Percentiles rank a stretch among this genome's conserved stretches.
phyloP scores from a whole-genome alignment of 2,888 invertebrate genomes.

The Pinctada fucata region DNA sequence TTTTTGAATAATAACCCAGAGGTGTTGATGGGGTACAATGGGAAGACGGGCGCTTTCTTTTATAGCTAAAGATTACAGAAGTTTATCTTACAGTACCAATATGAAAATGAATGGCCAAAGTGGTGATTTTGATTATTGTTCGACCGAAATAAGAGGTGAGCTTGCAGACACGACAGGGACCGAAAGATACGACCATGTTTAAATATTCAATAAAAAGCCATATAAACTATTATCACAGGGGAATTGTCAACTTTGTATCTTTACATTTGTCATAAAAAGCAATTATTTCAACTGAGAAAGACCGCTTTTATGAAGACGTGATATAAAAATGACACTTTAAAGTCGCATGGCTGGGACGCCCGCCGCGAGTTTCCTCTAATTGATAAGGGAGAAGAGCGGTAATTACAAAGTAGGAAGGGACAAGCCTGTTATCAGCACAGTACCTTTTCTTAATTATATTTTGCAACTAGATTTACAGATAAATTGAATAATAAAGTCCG shows the following conservation, averaged over 20 bases:
- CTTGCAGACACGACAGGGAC: too few species aligned
- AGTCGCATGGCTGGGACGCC: neutral
- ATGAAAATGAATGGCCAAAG: too few species aligned
- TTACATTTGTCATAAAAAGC: conserved; percentile 1
- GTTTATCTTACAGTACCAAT: too few species aligned
- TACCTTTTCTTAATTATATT: neutral
- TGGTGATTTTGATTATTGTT: too few species aligned
- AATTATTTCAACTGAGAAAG: conserved; percentile 1
- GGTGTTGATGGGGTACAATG: neutral
- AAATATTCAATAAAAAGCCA: neutral
- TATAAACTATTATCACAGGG: neutral
- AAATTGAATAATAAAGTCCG: conserved; percentile 1
- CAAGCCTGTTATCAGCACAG: neutral
- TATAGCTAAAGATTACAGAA: neutral
- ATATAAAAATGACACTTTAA: neutral
- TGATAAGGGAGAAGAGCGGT: neutral
- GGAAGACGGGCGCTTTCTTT: neutral
- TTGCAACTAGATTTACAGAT: neutral
- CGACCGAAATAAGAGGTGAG: too few species aligned
- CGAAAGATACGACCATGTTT: neutral
- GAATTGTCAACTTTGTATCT: neutral
- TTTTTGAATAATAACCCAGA: neutral
- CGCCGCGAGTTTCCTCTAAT: neutral
- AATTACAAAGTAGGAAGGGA: neutral
- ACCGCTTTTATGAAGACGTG: neutral